Evolutionary conservation across 1,140 invertebrate genomes (phyloP).

Genomic region (Musca domestica): DNA sequence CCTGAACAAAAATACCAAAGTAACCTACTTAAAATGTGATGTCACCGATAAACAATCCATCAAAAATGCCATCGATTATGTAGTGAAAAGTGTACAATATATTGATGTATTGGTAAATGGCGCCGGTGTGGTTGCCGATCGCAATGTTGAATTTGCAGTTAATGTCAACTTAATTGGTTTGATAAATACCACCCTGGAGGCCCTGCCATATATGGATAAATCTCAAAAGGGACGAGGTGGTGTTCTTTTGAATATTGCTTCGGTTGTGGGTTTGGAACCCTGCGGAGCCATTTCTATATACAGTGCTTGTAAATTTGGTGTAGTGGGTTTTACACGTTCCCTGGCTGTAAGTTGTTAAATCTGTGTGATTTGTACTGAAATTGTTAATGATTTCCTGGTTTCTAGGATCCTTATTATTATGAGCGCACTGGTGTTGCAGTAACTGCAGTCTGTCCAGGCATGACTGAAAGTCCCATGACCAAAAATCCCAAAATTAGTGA

Average conservation of each 20-base stretch:
- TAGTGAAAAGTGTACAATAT: conserved; percentile 39
- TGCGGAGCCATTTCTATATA: conserved; percentile 13
- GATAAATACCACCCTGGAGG: conserved; percentile 45
- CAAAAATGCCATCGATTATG: conserved; percentile 35
- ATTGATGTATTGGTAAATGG: conserved; percentile 47
- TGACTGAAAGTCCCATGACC: conserved; percentile 24
- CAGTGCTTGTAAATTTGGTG: conserved; percentile 27
- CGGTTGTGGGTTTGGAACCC: conserved; percentile 49
- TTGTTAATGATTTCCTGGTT: too few species aligned
- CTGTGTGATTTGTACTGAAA: too few species aligned
- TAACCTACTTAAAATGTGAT: conserved; percentile 44
- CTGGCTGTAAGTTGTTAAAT: conserved; percentile 28
- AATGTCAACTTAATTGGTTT: conserved; percentile 47
- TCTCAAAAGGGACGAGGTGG: conserved; percentile 62
- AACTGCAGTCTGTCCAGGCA: conserved; percentile 26
- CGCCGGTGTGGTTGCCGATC: conserved; percentile 44
- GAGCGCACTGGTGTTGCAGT: conserved; percentile 24
- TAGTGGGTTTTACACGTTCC: conserved; percentile 25
- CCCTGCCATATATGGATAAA: conserved; percentile 57
- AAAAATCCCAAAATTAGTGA: conserved; percentile 9
- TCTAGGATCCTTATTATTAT: conserved; percentile 25
- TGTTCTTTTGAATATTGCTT: conserved; percentile 64
- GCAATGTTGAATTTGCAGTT: conserved; percentile 43
- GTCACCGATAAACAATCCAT: conserved; percentile 38
- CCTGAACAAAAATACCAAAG: conserved; percentile 41